Evolutionary conservation across 2,888 invertebrate genomes (phyloP).

Genomic region (Mactromeris polynyma): DNA sequence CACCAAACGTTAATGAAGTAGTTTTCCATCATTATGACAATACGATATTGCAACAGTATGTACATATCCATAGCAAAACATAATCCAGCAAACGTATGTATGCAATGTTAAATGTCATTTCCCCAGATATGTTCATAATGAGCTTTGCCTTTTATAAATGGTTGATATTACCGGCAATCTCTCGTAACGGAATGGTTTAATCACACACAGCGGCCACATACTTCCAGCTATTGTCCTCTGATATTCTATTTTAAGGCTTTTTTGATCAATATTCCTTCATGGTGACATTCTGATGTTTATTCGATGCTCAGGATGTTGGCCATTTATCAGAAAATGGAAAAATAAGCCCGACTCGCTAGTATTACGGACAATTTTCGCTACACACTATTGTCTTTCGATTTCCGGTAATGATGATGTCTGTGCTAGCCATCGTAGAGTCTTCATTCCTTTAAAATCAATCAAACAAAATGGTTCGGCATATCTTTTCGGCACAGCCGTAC

Average conservation of each 20-base stretch:
- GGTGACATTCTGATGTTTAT: not conserved
- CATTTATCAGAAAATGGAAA: slow-evolving; percentile 10
- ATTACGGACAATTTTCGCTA: not conserved
- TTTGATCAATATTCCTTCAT: slow-evolving; percentile 6
- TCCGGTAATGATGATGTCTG: not conserved
- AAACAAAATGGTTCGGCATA: no score
- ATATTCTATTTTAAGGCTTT: not conserved
- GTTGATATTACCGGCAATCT: not conserved
- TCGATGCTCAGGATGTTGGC: not conserved
- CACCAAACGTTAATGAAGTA: no score
- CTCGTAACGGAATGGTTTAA: not conserved
- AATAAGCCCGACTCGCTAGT: not conserved
- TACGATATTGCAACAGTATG: no score
- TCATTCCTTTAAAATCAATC: not conserved
- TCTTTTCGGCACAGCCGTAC: no score
- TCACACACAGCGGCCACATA: not conserved
- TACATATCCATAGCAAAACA: no score
- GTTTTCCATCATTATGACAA: no score
- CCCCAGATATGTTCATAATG: not conserved
- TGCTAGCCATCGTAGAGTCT: not conserved
- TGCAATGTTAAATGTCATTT: no score
- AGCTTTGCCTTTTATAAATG: not conserved
- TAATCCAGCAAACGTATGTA: no score
- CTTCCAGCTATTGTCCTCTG: not conserved
- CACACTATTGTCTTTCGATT: not conserved